Conservation (phyloP, 2,888 invertebrate species). For the Abrostola triplasia region DNA sequence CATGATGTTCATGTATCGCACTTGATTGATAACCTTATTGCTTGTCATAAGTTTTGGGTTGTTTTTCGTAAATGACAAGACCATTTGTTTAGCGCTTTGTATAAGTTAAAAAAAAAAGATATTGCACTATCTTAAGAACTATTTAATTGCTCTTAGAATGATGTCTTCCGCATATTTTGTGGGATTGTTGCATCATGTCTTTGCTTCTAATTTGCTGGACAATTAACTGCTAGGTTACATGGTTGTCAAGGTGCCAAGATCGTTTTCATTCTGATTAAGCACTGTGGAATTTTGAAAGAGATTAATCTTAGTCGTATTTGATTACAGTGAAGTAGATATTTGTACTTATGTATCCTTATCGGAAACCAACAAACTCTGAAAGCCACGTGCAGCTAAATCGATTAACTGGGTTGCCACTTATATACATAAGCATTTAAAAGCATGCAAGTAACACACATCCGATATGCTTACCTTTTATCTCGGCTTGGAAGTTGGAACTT, state of each 20-base stretch:
- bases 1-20: too few species aligned
- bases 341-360: slow-evolving; percentile 40
- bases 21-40: too few species aligned
- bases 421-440: slow-evolving; percentile 45
- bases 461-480: slow-evolving; percentile 39
- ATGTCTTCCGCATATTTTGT: slow-evolving; percentile 49
- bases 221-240: slow-evolving; percentile 48
- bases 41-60: too few species aligned
- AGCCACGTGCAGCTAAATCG: slow-evolving; percentile 52
- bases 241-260: slow-evolving; percentile 36
- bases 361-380: slow-evolving; percentile 43
- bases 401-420: slow-evolving; percentile 49
- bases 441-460: slow-evolving; percentile 37
- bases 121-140: slow-evolving; percentile 36
- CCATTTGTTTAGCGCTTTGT: slow-evolving; percentile 6
- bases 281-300: slow-evolving; percentile 16
- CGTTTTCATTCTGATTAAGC: slow-evolving; percentile 21
- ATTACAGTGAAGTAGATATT: slow-evolving; percentile 3
- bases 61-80: too few species aligned
- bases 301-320: slow-evolving; percentile 28
- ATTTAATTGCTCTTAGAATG: slow-evolving; percentile 47
- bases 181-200: slow-evolving; percentile 16
- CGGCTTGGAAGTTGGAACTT: slow-evolving; percentile 8
- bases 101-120: slow-evolving; percentile 36
- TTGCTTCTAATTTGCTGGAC: slow-evolving; percentile 31